These are phyloP conservation scores for Turritopsis rubra DNA, from an alignment of 30 jellyfish, hydroid and myxozoan genomes.

Conservation along the genomic window DNA sequence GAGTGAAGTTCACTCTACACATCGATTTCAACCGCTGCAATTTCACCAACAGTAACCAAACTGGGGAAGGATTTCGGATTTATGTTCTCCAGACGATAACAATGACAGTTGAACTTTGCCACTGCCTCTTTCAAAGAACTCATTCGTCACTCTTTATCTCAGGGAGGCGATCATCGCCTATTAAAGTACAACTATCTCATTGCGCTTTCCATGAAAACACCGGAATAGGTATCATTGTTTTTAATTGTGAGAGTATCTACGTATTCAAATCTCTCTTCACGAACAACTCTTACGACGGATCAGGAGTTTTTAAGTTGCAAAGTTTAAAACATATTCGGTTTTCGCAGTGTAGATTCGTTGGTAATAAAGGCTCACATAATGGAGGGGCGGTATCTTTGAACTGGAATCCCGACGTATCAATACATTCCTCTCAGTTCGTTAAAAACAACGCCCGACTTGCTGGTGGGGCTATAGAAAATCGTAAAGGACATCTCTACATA, in stretches of 20 bases:
- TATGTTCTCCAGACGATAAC: background rate
- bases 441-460: background rate
- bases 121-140: background rate
- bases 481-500: background rate
- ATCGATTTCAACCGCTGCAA: background rate
- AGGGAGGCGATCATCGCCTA: background rate
- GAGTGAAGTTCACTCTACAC: background rate
- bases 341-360: background rate
- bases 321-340: background rate
- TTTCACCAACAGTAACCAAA: background rate
- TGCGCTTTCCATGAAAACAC: conserved; percentile 5
- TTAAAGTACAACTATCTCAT: background rate
- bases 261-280: background rate
- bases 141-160: background rate
- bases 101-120: background rate
- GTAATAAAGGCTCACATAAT: background rate
- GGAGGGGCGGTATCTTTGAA: background rate
- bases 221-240: background rate
- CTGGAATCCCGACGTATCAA: background rate
- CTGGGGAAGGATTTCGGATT: background rate
- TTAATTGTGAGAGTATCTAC: background rate
- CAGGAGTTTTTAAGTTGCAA: background rate
- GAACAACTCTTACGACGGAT: background rate
- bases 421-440: background rate
- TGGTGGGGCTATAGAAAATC: conserved; percentile 10